A percentile compares a stretch with the other conserved stretches of the same genome.
These are phyloP conservation scores for Sebastes minor DNA, from an alignment of 2,797 vertebrate genomes.

Conservation along the genomic window DNA sequence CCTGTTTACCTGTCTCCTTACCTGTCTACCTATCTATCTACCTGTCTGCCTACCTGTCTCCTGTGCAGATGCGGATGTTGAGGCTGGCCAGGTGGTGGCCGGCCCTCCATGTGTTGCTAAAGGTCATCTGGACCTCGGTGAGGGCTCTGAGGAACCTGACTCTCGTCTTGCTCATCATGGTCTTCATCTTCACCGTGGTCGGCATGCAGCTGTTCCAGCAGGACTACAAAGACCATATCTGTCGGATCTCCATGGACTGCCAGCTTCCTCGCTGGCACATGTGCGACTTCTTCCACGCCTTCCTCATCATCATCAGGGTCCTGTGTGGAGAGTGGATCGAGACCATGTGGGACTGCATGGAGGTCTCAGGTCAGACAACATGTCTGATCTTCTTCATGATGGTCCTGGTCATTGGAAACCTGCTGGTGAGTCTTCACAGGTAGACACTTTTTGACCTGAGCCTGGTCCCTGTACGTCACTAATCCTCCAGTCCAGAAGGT, in stretches of 20 bases:
- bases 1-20: no score
- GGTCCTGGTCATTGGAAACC: slow-evolving; percentile 95
- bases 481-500: not conserved
- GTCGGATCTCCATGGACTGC: slow-evolving; percentile 88
- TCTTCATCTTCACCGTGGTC: slow-evolving; percentile 96
- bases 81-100: slow-evolving; percentile 98
- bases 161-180: slow-evolving; percentile 93
- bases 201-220: slow-evolving; percentile 98
- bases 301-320: slow-evolving; percentile 95
- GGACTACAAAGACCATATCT: slow-evolving; percentile 91
- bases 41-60: not conserved
- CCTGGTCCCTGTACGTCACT: not conserved
- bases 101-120: slow-evolving; percentile 95
- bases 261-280: slow-evolving; percentile 95
- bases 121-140: slow-evolving; percentile 95
- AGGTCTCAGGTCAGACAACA: slow-evolving; percentile 88
- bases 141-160: slow-evolving; percentile 94
- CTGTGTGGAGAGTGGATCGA: slow-evolving; percentile 97
- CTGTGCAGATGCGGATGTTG: slow-evolving; percentile 91
- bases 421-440: slow-evolving; percentile 85
- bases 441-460: not conserved
- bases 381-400: slow-evolving; percentile 94
- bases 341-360: slow-evolving; percentile 98
- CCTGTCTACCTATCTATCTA: not conserved
- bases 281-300: slow-evolving; percentile 94